These are phyloP conservation scores for Papilio helenus DNA, from an alignment of 1,140 invertebrate genomes.

Conservation along the genomic window DNA sequence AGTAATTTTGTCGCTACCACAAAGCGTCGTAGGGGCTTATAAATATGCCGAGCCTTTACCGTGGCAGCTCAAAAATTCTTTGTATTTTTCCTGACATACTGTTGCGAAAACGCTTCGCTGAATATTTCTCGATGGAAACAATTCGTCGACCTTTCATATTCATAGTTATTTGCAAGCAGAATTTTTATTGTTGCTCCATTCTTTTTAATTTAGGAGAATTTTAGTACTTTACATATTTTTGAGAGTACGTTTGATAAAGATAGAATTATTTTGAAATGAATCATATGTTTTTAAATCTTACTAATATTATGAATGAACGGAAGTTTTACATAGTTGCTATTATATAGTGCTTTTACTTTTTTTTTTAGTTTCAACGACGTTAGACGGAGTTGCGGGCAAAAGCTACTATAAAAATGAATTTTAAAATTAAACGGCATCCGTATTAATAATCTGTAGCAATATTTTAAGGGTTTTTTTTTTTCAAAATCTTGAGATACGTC, in stretches of 20 bases:
- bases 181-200: conserved; percentile 13
- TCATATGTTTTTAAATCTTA: background rate
- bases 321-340: no score
- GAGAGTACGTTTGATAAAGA: background rate
- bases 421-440: no score
- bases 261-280: background rate
- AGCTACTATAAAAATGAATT: no score
- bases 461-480: no score
- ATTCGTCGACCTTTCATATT: conserved; percentile 22
- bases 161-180: conserved; percentile 24
- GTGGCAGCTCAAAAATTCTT: conserved; percentile 31
- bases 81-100: conserved; percentile 30
- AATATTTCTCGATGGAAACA: conserved; percentile 28
- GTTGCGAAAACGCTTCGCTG: conserved; percentile 21
- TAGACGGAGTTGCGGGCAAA: no score
- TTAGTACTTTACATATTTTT: background rate
- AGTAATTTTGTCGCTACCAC: conserved; percentile 24
- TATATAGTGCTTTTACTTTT: no score
- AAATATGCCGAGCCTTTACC: conserved; percentile 28
- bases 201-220: conserved; percentile 5
- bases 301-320: no score
- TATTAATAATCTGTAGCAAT: no score
- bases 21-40: background rate
- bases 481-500: no score
- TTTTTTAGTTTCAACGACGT: no score